A percentile compares a stretch with the other conserved stretches of the same genome.
Conservation (phyloP, 2,797 vertebrate species). For the Sylvia borin region DNA sequence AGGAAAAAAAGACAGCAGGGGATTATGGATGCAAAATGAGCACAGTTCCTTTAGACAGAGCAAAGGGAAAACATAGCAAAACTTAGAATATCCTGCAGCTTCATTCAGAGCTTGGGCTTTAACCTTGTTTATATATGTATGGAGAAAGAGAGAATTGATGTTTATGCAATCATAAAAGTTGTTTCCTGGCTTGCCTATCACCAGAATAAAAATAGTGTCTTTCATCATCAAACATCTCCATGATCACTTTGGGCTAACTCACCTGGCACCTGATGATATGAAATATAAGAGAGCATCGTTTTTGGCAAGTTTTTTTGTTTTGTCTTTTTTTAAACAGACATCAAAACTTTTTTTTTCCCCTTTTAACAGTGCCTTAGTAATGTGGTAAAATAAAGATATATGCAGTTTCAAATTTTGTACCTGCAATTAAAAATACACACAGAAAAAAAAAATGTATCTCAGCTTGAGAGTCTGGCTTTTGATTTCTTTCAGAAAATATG, state of each 20-base stretch:
- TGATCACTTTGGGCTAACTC: not conserved
- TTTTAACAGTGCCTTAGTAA: not conserved
- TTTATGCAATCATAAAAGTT: not conserved
- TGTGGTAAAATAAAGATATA: not conserved
- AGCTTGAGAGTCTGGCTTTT: not conserved
- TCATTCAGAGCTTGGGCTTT: not conserved
- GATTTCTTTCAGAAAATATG: not conserved
- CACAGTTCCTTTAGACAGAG: not conserved
- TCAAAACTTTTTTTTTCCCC: not conserved
- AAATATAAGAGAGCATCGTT: not conserved
- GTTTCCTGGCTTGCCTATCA: not conserved
- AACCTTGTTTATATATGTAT: not conserved
- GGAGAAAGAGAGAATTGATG: not conserved
- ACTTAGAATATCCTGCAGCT: not conserved
- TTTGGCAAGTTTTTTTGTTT: not conserved
- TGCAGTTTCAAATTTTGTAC: not conserved
- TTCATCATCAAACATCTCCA: not conserved
- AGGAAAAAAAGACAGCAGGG: not conserved
- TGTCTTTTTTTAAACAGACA: not conserved
- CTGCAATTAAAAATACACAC: not conserved
- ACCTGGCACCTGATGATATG: not conserved
- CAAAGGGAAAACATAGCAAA: not conserved
- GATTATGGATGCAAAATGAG: not conserved
- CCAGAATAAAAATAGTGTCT: not conserved
- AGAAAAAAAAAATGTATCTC: not conserved